phyloP scores from a whole-genome alignment of 2,113 vertebrate genomes.

The Seriola quinqueradiata region DNA sequence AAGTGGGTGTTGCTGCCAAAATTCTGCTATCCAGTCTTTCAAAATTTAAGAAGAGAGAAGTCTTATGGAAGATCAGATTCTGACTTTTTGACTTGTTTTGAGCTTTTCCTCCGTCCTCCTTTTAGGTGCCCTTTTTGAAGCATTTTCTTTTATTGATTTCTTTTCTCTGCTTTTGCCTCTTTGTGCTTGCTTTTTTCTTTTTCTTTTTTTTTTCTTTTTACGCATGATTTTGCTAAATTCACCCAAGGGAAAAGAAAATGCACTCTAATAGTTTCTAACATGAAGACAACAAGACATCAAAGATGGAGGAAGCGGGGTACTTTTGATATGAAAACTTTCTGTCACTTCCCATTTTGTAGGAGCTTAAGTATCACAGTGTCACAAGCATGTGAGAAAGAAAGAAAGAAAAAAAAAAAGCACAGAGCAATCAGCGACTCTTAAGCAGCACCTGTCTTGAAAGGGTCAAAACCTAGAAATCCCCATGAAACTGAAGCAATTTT shows the following conservation, averaged over 20 bases:
- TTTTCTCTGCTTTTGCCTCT: slow-evolving; percentile 18
- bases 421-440: slow-evolving; percentile 34
- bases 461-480: slow-evolving; percentile 36
- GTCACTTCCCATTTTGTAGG: slow-evolving; percentile 9
- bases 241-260: slow-evolving; percentile 36
- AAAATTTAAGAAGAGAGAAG: slow-evolving; percentile 24
- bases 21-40: neutral
- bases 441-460: slow-evolving; percentile 27
- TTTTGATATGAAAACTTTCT: slow-evolving; percentile 4
- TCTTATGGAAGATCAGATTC: slow-evolving; percentile 66
- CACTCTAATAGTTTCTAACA: slow-evolving; percentile 46
- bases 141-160: slow-evolving; percentile 71
- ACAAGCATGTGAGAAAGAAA: neutral
- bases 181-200: neutral
- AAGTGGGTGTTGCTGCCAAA: slow-evolving; percentile 18
- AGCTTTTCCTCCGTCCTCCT: slow-evolving; percentile 47
- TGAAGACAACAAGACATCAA: slow-evolving; percentile 37
- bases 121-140: slow-evolving; percentile 60
- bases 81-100: slow-evolving; percentile 58
- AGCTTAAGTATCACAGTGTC: neutral
- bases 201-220: neutral
- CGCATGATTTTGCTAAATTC: slow-evolving; percentile 55
- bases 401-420: neutral
- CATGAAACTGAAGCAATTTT: slow-evolving; percentile 51
- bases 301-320: neutral